These are phyloP conservation scores for Prosapia bicincta DNA, from an alignment of 2,888 invertebrate genomes.

Conservation along the genomic window DNA sequence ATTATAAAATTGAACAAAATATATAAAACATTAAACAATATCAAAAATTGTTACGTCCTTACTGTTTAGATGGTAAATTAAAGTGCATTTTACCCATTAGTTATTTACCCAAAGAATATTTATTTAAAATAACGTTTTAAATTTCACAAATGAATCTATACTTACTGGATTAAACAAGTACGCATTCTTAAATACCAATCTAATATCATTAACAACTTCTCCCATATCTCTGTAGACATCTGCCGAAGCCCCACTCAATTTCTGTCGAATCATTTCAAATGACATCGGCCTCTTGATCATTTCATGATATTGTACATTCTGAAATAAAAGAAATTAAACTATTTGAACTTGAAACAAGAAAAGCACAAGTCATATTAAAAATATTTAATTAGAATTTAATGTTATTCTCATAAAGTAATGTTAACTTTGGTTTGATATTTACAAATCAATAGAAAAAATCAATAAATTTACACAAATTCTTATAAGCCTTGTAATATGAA, in stretches of 20 bases:
- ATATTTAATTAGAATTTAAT: not conserved
- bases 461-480: too few relatives aligned
- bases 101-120: too few relatives aligned
- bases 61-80: too few relatives aligned
- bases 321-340: slow-evolving; percentile 37
- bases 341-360: too few relatives aligned
- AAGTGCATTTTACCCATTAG: too few relatives aligned
- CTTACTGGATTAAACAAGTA: slow-evolving; percentile 79
- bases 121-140: too few relatives aligned
- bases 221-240: slow-evolving; percentile 71
- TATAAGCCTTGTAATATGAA: too few relatives aligned
- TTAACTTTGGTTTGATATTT: too few relatives aligned
- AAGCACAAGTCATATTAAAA: not conserved
- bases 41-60: too few relatives aligned
- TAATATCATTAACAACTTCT: slow-evolving; percentile 75
- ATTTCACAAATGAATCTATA: slow-evolving; percentile 37
- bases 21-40: too few relatives aligned
- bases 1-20: too few relatives aligned
- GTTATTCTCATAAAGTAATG: not conserved
- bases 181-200: slow-evolving; percentile 85
- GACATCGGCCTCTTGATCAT: slow-evolving; percentile 79
- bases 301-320: slow-evolving; percentile 65
- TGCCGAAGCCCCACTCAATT: slow-evolving; percentile 54
- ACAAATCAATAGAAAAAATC: too few relatives aligned
- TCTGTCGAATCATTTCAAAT: slow-evolving; percentile 75